These are phyloP conservation scores for Drosophila subpulchrella DNA, from an alignment of 1,140 invertebrate species.

Conservation along the genomic window DNA sequence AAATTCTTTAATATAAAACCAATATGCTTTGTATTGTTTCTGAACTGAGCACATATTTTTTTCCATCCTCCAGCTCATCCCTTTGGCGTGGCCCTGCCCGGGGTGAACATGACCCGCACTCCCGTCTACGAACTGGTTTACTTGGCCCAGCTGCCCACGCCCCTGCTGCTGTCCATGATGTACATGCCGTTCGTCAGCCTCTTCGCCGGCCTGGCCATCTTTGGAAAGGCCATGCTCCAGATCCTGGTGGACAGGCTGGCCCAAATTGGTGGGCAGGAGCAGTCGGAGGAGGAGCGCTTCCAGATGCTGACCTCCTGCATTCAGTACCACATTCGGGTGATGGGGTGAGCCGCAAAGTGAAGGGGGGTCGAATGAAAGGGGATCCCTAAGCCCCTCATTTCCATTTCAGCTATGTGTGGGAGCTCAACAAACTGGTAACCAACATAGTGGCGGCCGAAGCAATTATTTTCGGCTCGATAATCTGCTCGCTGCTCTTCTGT, in stretches of 20 bases:
- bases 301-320: slow-evolving; percentile 55
- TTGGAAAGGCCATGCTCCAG: slow-evolving; percentile 65
- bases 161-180: slow-evolving; percentile 63
- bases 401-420: slow-evolving; percentile 57
- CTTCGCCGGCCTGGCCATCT: slow-evolving; percentile 75
- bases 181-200: slow-evolving; percentile 82
- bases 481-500: slow-evolving; percentile 71
- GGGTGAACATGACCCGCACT: slow-evolving; percentile 57
- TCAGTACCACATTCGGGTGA: slow-evolving; percentile 43
- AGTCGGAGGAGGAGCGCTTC: slow-evolving; percentile 21
- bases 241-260: slow-evolving; percentile 59
- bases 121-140: slow-evolving; percentile 75
- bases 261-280: slow-evolving; percentile 21
- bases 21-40: too few relatives aligned
- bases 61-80: slow-evolving; percentile 61
- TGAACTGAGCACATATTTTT: too few relatives aligned
- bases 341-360: slow-evolving; percentile 19
- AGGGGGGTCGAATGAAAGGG: too few relatives aligned
- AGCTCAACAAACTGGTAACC: slow-evolving; percentile 65
- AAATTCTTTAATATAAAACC: neutral
- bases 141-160: slow-evolving; percentile 61
- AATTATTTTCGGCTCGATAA: slow-evolving; percentile 71
- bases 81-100: slow-evolving; percentile 68
- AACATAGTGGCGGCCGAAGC: slow-evolving; percentile 67
- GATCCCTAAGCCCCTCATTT: slow-evolving; percentile 3